Evolutionary conservation across 2,113 vertebrate genomes (phyloP), one percentile per base, ranked within the genome.

Genomic region (Tretioscincus oriximinensis): DNA sequence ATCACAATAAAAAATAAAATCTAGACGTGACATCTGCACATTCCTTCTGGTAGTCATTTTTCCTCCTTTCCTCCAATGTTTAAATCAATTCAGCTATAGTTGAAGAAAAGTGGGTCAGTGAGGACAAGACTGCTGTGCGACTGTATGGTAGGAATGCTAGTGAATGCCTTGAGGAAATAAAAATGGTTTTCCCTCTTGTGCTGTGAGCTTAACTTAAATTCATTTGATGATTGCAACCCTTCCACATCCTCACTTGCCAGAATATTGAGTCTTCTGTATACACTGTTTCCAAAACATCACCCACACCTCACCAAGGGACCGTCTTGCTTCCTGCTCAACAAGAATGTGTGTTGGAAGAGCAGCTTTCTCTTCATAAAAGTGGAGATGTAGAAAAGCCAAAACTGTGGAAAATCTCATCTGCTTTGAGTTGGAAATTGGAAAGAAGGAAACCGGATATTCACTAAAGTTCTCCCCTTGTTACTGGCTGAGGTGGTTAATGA

Each of bases 401-500:
- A 20, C 73, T 31, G 61, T 89, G 87, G 87, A 93, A 90, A 91
- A 88, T 88, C 83, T 81, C 87, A 90, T 90, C 91, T 90, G 88
- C 76, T 91, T 92, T 90, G 76, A 87, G 88, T 88, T 85, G 75
- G 71, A 88, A 88, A 79, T 78, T 92, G 92, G 91, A 91, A 82
- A 65, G 41, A 90, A 88, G 85, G 41, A 7, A 77, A 49, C 26
- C 2, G 77, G 80, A 82, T 90, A 73, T 79, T 79, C 75, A 85
- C 66, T 90, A 69, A 49, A 68, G 79, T 61, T 47, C 61, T 76
- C 14, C 54, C 54, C 63, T 7, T 21, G 75, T 58, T 58, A 73
- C 29, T 73, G 61, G 61, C 5, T 58, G 54, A 58, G 61, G 61
- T 24, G 86, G 85, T 72, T 83, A 84, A 76, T 76, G 66, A 45